These are phyloP conservation scores for Oscheius onirici DNA, from an alignment of 2,888 invertebrate genomes.

Conservation along the genomic window DNA sequence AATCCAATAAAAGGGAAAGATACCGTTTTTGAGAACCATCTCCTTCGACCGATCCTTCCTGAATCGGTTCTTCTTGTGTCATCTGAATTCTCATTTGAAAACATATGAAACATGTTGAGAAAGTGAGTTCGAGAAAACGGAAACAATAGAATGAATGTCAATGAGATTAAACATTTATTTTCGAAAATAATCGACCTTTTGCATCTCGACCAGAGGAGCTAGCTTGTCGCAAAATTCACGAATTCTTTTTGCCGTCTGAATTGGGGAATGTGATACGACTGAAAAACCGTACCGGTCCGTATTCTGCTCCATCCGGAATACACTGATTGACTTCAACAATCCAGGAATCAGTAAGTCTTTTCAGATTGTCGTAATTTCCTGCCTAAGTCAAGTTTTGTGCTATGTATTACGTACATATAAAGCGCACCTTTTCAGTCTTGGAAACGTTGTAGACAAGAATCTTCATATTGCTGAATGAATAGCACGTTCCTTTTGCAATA, in stretches of 20 bases:
- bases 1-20: not conserved
- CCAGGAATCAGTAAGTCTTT: conserved; percentile 43
- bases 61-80: not conserved
- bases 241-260: conserved; percentile 47
- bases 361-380: conserved; percentile 46
- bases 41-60: not conserved
- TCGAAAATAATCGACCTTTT: conserved; percentile 58
- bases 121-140: not conserved
- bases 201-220: conserved; percentile 52
- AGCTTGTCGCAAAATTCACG: conserved; percentile 55
- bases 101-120: not conserved
- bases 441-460: conserved; percentile 38
- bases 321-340: conserved; percentile 52
- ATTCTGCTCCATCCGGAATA: conserved; percentile 53
- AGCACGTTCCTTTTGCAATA: conserved; percentile 52
- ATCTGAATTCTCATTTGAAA: not conserved
- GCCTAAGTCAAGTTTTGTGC: conserved; percentile 30
- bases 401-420: not conserved
- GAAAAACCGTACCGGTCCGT: conserved; percentile 36
- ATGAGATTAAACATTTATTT: conserved; percentile 29
- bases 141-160: not conserved
- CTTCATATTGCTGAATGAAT: conserved; percentile 53
- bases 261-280: too few species aligned
- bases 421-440: conserved; percentile 34
- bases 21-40: not conserved